A percentile compares a stretch with the other conserved stretches of the same genome.
Evolutionary conservation across 2,113 vertebrate species (phyloP).

Genomic region (Antigone vipio): DNA sequence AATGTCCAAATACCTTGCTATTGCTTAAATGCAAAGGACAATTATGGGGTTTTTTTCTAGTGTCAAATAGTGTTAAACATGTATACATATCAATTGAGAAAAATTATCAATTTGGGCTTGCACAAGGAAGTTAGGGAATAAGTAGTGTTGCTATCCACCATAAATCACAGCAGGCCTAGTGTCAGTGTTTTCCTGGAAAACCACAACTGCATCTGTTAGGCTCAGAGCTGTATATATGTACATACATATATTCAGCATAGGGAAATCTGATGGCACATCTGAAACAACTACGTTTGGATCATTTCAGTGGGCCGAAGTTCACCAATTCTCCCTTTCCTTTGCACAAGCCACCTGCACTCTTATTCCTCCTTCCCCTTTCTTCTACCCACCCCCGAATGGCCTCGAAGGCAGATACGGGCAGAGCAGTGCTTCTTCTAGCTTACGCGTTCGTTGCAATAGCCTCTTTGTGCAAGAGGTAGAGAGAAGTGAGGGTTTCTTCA

Average conservation of each 20-base stretch:
- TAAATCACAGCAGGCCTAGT: not conserved
- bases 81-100: not conserved
- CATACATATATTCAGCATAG: not conserved
- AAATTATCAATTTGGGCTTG: not conserved
- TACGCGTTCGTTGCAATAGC: not conserved
- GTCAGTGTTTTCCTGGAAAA: not conserved
- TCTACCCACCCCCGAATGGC: not conserved
- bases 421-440: not conserved
- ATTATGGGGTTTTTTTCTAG: slow-evolving; percentile 24
- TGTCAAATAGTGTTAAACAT: slow-evolving; percentile 31
- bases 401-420: not conserved
- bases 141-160: not conserved
- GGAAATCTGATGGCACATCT: not conserved
- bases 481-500: not conserved
- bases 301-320: not conserved
- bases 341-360: not conserved
- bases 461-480: not conserved
- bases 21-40: slow-evolving; percentile 71
- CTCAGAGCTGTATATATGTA: not conserved
- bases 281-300: not conserved
- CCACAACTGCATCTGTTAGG: not conserved
- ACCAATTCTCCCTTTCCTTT: not conserved
- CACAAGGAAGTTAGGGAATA: not conserved
- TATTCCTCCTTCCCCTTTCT: not conserved
- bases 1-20: slow-evolving; percentile 25